Evolutionary conservation across 2,113 vertebrate genomes (phyloP), one percentile per base, ranked within the genome.

Genomic region (Gasterosteus nipponicus): DNA sequence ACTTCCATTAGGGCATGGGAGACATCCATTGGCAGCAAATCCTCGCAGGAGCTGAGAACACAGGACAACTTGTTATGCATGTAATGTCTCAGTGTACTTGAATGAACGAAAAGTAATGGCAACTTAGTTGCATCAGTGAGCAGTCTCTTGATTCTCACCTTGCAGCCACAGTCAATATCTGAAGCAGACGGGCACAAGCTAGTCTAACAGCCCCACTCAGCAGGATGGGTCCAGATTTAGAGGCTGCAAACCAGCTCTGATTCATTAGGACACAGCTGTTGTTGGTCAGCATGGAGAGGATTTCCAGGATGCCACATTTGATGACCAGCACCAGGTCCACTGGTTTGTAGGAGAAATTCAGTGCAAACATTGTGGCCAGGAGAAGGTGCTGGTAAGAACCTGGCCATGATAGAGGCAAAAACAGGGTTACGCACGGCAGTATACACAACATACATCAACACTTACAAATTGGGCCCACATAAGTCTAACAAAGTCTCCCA

Each of bases 1-100:
- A 95, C 93, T 41, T 94, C 94, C 94, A 95, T 94, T n/a, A 95
- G 80, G 31, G 93, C 90, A 62, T 93, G 84, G 59, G 95, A 93
- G n/a, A 95, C 90, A 1, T 95, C 94, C 10, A 91, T 22, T 3
- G 94, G 93, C 35, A 95, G 87, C 42, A 83, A 79, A 31, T 93
- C 92, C 73, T 94, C 95, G 88, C 90, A 95, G 35, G 92, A 93
- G 83, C 95, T 95, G 71, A 26, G 41, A 51, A 11, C 26, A 83
- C 4, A 77, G n/a, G 41, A 65, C 2, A 49, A 26, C 44, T 31
- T 63, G 15, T 61, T 66, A 60, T 18, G 10, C 1, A 56, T 46
- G n/a, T 6, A 10, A 39, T 39, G 41, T 0, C 19, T 0, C 10
- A 31, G 14, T 14, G 38, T 2, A 68, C 3, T 7, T 51, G 7